phyloP scores from a whole-genome alignment of 2,888 invertebrate genomes.

The Celastrina argiolus region DNA sequence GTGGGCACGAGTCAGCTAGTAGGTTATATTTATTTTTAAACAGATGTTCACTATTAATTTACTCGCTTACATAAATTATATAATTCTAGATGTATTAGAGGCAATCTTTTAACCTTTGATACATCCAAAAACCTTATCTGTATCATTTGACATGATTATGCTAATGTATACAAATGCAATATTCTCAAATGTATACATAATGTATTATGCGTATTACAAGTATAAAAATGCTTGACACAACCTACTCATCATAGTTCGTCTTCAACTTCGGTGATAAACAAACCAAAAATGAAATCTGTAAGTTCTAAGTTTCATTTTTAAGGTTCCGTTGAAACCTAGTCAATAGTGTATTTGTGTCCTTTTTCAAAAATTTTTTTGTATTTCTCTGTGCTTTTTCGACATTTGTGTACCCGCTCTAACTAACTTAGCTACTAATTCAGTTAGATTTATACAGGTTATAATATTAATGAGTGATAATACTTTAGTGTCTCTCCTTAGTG shows the following conservation, averaged over 20 bases:
- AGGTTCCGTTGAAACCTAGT: too few species aligned
- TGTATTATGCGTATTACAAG: background rate
- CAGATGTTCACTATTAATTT: background rate
- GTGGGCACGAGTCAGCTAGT: too few species aligned
- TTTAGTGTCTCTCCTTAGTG: too few species aligned
- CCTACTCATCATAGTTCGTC: background rate
- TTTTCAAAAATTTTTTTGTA: background rate
- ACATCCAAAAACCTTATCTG: background rate
- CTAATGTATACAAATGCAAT: background rate
- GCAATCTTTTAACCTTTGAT: background rate
- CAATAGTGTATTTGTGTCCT: too few species aligned
- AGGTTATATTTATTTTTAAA: background rate
- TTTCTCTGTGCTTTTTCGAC: background rate
- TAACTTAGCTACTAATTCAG: too few species aligned
- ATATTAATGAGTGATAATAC: too few species aligned
- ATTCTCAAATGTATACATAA: background rate
- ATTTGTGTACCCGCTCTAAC: too few species aligned
- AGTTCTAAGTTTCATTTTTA: background rate
- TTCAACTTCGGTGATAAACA: background rate
- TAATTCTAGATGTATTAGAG: background rate
- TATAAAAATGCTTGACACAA: background rate
- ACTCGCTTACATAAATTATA: background rate
- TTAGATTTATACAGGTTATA: too few species aligned
- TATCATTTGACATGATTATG: background rate
- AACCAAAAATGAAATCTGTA: conserved; percentile 13